Conservation (phyloP, 2,797 vertebrate species). For the Epinephelus malabaricus region DNA sequence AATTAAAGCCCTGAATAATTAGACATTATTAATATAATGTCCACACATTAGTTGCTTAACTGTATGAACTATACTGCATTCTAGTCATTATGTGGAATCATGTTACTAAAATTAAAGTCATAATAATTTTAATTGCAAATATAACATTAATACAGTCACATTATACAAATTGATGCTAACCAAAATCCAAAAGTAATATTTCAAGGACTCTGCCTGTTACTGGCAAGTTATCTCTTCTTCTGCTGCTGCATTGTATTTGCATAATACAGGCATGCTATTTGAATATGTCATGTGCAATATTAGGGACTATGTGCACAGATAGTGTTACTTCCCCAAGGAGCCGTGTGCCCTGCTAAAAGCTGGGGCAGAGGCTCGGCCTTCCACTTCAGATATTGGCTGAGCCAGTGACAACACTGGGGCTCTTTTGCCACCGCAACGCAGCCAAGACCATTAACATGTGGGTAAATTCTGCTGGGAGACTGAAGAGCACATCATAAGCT, state of each 20-base stretch:
- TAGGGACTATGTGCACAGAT: conserved; percentile 23
- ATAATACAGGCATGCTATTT: conserved; percentile 50
- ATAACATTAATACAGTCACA: neutral
- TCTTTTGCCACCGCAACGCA: conserved; percentile 19
- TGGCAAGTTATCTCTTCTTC: conserved; percentile 16
- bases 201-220: conserved; percentile 26
- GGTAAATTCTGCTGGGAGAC: conserved; percentile 60
- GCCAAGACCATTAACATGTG: conserved; percentile 71
- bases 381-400: conserved; percentile 60
- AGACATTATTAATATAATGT: neutral
- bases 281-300: conserved; percentile 56
- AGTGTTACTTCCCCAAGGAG: conserved; percentile 39
- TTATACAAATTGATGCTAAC: conserved; percentile 37
- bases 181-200: conserved; percentile 12
- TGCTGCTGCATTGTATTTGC: conserved; percentile 50
- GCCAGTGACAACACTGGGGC: conserved; percentile 53
- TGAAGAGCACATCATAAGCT: conserved; percentile 48
- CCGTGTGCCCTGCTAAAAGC: conserved; percentile 50
- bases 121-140: conserved; percentile 17
- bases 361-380: conserved; percentile 53
- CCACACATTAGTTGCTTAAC: neutral
- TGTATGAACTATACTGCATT: neutral
- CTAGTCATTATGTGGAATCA: neutral
- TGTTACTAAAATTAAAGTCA: neutral
- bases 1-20: neutral